Evolutionary conservation across 1,140 invertebrate species (phyloP), one percentile per base, ranked within the genome.

Genomic region (Aphelenchoides fujianensis): DNA sequence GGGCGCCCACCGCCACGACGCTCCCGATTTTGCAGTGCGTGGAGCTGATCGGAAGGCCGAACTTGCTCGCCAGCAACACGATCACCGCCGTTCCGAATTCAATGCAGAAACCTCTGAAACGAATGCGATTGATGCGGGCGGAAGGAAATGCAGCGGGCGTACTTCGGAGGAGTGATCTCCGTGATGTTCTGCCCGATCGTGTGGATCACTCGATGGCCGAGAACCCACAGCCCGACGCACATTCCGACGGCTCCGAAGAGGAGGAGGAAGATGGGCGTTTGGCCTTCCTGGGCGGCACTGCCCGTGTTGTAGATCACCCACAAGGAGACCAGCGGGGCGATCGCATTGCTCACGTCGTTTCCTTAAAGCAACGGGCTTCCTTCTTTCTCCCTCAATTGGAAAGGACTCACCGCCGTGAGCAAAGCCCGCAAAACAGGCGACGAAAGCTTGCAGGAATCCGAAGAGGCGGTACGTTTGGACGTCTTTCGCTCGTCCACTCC

Each of bases 331-430:
- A 98, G 86, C 0, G 95, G 95, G 3, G 94, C 95, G 78, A 98
- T 97, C 0, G 95, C 94, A 86, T 98, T 98, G 84, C 93, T 92
- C 32, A 97, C 94, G 87, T 97, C 95, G 86, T 98, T 98, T n/a
- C 93, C 94, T n/a, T n/a, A n/a, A n/a, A n/a, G n/a, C n/a, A n/a
- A n/a, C n/a, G n/a, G n/a, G n/a, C n/a, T n/a, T n/a, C n/a, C n/a
- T n/a, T n/a, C n/a, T n/a, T n/a, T 41, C 12, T 16, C 19, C 37
- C 12, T n/a, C n/a, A n/a, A n/a, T 3, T 1, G 35, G 27, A 23
- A 32, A 64, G 12, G 19, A 48, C 36, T 53, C 41, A 75, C 74
- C 69, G 53, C 78, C 77, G 35, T 79, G 77, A 0, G 77, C 77
- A 57, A 79, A 79, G 3, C 77, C 77, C 48, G 70, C 77, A 59